These are phyloP conservation scores for Ichneumoninae sp. DNA, from an alignment of 2,888 invertebrate species.

Conservation along the genomic window DNA sequence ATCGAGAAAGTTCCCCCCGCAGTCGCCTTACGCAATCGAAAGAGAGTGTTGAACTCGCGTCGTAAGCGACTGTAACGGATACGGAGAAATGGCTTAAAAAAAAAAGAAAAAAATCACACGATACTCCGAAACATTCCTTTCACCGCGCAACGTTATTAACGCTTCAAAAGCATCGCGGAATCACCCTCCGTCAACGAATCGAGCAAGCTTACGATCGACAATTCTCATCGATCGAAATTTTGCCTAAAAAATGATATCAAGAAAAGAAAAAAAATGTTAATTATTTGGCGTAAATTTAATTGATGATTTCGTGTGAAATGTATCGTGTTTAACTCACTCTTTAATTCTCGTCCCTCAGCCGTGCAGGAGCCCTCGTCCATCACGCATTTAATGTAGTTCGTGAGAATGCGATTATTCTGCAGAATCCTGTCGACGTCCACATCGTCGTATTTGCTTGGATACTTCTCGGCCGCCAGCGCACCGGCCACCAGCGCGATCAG, in stretches of 20 bases:
- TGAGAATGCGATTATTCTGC: conserved; percentile 86
- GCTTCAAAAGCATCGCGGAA: conserved; percentile 4
- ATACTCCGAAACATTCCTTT: conserved; percentile 8
- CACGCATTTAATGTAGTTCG: conserved; percentile 87
- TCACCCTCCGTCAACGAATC: conserved; percentile 16
- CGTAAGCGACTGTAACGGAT: conserved; percentile 48
- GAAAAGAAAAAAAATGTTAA: conserved; percentile 28
- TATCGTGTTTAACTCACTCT: conserved; percentile 84
- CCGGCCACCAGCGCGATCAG: conserved; percentile 76
- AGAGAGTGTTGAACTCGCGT: conserved; percentile 73
- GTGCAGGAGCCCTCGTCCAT: conserved; percentile 87
- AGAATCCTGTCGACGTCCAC: conserved; percentile 87
- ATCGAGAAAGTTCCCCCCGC: conserved; percentile 78
- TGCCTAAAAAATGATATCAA: neutral
- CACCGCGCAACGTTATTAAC: conserved; percentile 16
- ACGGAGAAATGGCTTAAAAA: conserved; percentile 55
- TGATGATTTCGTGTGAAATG: neutral
- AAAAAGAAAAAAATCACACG: conserved; percentile 27
- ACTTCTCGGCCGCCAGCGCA: conserved; percentile 76
- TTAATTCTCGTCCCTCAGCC: conserved; percentile 86
- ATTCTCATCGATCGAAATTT: neutral
- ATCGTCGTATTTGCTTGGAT: conserved; percentile 86
- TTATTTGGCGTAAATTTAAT: neutral
- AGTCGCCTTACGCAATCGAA: conserved; percentile 75
- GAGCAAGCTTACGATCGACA: neutral